Evolutionary conservation across 2,888 invertebrate genomes (phyloP).

Genomic region (Aquatica leii): DNA sequence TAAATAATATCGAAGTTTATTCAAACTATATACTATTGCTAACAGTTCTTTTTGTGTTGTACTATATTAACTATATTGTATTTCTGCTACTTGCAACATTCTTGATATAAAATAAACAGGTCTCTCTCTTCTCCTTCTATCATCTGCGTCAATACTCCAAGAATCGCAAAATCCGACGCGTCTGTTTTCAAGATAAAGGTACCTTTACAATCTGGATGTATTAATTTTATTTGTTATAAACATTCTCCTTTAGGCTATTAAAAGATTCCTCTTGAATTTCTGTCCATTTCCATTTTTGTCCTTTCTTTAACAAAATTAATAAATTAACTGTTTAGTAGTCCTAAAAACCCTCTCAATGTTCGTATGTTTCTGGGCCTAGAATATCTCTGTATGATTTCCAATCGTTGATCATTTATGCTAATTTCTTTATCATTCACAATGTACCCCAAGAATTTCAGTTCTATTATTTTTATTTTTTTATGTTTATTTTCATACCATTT

Average conservation of each 20-base stretch:
- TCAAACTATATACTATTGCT: constrained; percentile 14
- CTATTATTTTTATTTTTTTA: constrained; percentile 3
- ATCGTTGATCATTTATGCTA: background rate
- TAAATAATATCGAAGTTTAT: constrained; percentile 17
- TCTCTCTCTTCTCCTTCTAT: background rate
- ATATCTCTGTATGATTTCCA: background rate
- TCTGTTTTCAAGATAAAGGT: too few species aligned
- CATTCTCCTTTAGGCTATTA: background rate
- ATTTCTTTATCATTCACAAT: background rate
- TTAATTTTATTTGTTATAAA: background rate
- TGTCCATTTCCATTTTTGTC: constrained; percentile 5
- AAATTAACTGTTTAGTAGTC: background rate
- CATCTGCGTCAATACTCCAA: too few species aligned
- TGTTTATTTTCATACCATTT: constrained; percentile 4
- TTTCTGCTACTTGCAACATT: background rate
- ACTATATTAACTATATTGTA: constrained; percentile 3
- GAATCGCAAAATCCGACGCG: too few species aligned
- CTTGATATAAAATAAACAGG: constrained; percentile 17
- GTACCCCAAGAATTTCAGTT: constrained; percentile 16
- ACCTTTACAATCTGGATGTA: background rate
- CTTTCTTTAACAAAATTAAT: background rate
- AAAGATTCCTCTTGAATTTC: background rate
- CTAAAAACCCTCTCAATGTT: constrained; percentile 8
- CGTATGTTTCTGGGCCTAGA: background rate
- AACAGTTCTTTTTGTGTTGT: constrained; percentile 20